Conservation (phyloP, 1,140 invertebrate genomes). For the Rhopalosiphum padi region DNA sequence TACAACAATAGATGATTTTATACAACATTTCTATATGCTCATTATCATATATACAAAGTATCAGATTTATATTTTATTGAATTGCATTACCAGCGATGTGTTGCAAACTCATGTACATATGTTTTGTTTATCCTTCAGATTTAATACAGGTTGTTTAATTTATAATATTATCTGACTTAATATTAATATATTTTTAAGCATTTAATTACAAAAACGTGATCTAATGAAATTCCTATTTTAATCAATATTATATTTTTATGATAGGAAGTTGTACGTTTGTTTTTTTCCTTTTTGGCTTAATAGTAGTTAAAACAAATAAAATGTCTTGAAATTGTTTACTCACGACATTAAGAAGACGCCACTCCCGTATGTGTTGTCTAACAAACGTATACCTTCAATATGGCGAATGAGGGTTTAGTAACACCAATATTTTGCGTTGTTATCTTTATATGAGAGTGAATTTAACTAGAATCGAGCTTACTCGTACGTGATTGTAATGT, state of each 20-base stretch:
- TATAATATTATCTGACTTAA: background rate
- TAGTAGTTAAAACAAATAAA: background rate
- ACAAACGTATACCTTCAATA: background rate
- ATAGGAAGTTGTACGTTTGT: background rate
- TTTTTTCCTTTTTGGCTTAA: background rate
- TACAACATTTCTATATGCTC: background rate
- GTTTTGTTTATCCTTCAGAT: constrained; percentile 21
- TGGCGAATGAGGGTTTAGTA: background rate
- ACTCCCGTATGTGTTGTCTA: background rate
- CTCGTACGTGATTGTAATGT: background rate
- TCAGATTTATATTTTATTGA: constrained; percentile 13
- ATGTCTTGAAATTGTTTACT: background rate
- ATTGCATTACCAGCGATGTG: background rate
- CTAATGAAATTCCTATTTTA: background rate
- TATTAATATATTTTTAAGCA: constrained; percentile 7
- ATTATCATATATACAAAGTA: background rate
- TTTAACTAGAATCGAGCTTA: background rate
- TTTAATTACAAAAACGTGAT: background rate
- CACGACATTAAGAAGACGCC: background rate
- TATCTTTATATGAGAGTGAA: background rate
- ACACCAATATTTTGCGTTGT: background rate
- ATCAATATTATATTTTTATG: background rate
- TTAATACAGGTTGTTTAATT: background rate
- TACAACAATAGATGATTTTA: constrained; percentile 5
- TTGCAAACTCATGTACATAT: background rate